phyloP scores from a whole-genome alignment of 2,797 vertebrate species.

The Xenentodon cancila region DNA sequence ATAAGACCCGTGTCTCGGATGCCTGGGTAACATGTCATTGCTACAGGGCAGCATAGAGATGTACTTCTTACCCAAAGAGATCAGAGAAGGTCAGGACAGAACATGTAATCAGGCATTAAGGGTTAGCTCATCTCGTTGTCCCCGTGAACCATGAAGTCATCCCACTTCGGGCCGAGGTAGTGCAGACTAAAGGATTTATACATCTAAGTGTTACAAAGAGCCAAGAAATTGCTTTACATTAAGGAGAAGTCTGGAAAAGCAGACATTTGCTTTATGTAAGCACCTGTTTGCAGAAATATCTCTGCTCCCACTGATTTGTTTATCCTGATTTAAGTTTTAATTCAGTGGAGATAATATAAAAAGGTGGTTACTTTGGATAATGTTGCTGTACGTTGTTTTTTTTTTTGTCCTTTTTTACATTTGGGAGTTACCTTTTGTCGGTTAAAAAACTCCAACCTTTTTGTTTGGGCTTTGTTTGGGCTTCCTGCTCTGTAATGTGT shows the following conservation, averaged over 20 bases:
- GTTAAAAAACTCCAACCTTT: conserved; percentile 18
- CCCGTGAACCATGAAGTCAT: conserved; percentile 50
- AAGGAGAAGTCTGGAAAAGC: background rate
- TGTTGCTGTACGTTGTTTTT: too few relatives aligned
- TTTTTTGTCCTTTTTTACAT: too few relatives aligned
- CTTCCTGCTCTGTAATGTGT: conserved; percentile 8
- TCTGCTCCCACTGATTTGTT: conserved; percentile 28
- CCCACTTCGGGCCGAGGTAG: conserved; percentile 3
- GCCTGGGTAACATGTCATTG: conserved; percentile 9
- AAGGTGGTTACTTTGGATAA: too few relatives aligned
- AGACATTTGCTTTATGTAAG: conserved; percentile 18
- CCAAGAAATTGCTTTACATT: conserved; percentile 7
- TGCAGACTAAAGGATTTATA: conserved; percentile 13
- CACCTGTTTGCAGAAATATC: conserved; percentile 4
- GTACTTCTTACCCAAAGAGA: conserved; percentile 12
- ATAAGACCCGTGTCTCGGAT: conserved; percentile 1
- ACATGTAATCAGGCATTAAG: conserved; percentile 39
- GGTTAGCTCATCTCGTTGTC: conserved; percentile 23
- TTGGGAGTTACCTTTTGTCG: too few relatives aligned
- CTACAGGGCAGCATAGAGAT: conserved; percentile 14
- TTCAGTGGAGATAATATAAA: background rate
- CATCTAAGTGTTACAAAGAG: conserved; percentile 20
- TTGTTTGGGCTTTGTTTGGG: conserved; percentile 4
- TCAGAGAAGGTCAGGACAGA: conserved; percentile 31
- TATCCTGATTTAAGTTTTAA: conserved; percentile 12